A percentile compares a stretch with the other conserved stretches of the same genome.
These are phyloP conservation scores for Polydrusus tereticollis DNA, from an alignment of 2,888 invertebrate species.

Conservation along the genomic window DNA sequence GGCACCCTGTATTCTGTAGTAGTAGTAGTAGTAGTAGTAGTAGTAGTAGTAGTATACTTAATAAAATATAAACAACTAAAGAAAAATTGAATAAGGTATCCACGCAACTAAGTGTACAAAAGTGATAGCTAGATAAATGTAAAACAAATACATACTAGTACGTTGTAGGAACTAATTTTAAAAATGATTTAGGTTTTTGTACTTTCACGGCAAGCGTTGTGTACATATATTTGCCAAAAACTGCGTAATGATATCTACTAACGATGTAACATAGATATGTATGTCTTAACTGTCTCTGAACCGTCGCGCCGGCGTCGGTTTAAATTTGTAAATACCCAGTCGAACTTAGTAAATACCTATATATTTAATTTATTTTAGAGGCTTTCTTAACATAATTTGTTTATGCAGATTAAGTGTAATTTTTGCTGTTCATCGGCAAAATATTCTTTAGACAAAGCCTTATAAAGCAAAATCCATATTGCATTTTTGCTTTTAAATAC, in stretches of 20 bases:
- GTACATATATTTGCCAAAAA: constrained; percentile 45
- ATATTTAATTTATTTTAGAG: not conserved
- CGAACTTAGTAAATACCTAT: not conserved
- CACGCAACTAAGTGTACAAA: constrained; percentile 39
- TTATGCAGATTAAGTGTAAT: not conserved
- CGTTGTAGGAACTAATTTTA: constrained; percentile 22
- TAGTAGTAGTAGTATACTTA: not conserved
- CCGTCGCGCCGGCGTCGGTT: not conserved
- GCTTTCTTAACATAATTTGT: constrained; percentile 6
- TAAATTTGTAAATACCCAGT: constrained; percentile 1
- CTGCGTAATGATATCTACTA: constrained; percentile 47
- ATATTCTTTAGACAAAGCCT: no score
- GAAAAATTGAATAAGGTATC: constrained; percentile 18
- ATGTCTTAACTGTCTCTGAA: constrained; percentile 27
- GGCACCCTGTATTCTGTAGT: no score
- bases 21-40: no score
- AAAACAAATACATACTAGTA: constrained; percentile 24
- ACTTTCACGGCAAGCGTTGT: constrained; percentile 39
- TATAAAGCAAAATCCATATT: not conserved
- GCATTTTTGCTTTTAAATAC: not conserved
- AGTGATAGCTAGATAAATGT: constrained; percentile 33
- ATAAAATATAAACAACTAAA: not conserved
- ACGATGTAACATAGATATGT: constrained; percentile 40
- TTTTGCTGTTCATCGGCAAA: not conserved
- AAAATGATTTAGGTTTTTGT: constrained; percentile 32